phyloP scores from a whole-genome alignment of 2,113 vertebrate genomes.

The Illadopsis cleaveri region DNA sequence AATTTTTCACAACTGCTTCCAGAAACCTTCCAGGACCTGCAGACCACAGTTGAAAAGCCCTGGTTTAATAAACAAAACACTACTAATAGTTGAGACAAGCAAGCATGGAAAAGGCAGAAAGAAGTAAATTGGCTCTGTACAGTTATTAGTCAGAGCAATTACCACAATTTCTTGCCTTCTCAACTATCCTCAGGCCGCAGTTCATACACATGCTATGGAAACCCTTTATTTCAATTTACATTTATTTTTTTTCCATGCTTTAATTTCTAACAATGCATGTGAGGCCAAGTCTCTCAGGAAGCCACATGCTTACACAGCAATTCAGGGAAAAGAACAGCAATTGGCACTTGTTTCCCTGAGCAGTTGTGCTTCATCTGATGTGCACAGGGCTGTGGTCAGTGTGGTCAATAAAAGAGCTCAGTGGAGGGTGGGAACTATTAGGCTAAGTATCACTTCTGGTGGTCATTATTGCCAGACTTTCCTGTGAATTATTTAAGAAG shows the following conservation, averaged over 20 bases:
- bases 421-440: background rate
- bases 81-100: background rate
- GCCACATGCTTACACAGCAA: background rate
- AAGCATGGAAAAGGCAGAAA: background rate
- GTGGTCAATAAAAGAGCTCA: background rate
- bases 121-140: background rate
- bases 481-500: background rate
- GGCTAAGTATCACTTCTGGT: background rate
- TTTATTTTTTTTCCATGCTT: background rate
- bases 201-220: background rate
- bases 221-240: background rate
- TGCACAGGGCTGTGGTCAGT: background rate
- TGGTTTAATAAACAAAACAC: background rate
- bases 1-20: background rate
- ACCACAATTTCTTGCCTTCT: background rate
- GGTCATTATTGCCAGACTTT: background rate
- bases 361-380: background rate
- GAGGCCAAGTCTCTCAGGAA: background rate
- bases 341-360: background rate
- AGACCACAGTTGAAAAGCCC: background rate
- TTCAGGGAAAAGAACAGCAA: background rate
- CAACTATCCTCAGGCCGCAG: background rate
- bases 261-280: background rate
- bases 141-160: background rate
- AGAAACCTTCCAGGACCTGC: background rate